Base-by-base conservation (phyloP, 2,113 vertebrate genomes). In the Rhinopomastus cyanomelas region DNA sequence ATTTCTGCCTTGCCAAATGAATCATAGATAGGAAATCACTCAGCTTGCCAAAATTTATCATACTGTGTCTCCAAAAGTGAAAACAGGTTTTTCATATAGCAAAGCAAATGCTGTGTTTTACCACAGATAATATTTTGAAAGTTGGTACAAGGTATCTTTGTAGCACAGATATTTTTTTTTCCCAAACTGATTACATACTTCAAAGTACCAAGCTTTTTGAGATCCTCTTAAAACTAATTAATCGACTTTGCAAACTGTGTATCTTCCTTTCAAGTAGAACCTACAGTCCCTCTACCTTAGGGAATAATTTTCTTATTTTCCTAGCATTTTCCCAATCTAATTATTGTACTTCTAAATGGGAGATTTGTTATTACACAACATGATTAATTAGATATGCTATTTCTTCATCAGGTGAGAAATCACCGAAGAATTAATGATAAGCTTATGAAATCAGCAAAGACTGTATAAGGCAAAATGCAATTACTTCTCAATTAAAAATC, bases 351-450 rank as follows among this genome's bases (percentile, higher is more conserved):
- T 95, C 81, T 95, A 96, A 96, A 94, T 85, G 94, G 86, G 86
- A 95, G 68, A 87, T 93, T 95, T 96, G 86, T 96, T 95, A 87
- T 92, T 96, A 93, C 66, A 96, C 90, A 90, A 68, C 75, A 69
- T 96, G 94, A 97, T 97, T 97, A 96, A 97, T 97, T 97, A 94
- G 95, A 94, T 95, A 92, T 1, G 48, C 91, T 94, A 92, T 95
- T 96, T 96, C 87, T 95, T 85, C 96, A 97, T 97, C 97, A 97
- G 94, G 96, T 97, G 90, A 96, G 95, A 95, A 96, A 96, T 97
- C 95, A 91, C 85, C 90, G 77, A 95, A 96, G 95, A 82, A 91
- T 94, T 97, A 92, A 88, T 87, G 79, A 87, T 92, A 92, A 94
- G 92, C 88, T 92, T 93, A 89, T 82, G 85, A 94, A 96, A 96